Base-by-base conservation (phyloP, 2,797 vertebrate species). In the Falco concolor region DNA sequence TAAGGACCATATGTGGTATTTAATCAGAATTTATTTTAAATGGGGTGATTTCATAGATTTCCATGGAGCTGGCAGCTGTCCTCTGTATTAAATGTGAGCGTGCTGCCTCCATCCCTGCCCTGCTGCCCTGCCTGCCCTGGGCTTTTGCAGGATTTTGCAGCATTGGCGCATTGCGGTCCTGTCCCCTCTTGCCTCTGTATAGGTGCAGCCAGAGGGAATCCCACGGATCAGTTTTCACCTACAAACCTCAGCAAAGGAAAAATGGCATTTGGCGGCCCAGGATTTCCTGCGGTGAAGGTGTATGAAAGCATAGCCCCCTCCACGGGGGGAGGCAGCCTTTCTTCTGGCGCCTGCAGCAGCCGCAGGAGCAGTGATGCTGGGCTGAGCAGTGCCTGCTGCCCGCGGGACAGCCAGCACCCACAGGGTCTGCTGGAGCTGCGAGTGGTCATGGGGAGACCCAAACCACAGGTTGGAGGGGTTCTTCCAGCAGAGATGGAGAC, bases 11-110 rank as follows among this genome's bases (percentile, higher is more conserved):
- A 96, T 81, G 60, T 74, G 85, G 64, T 87, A 36, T 93, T 95
- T 93, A 91, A 89, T 73, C 36, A 54, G 82, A 95, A 88, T 90
- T 80, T 93, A 60, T 96, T 92, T 79, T 61, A 56, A 93, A 67
- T 87, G 27, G 75, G 42, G 53, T 30, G 56, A 60, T 95, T 97
- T 93, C n/a, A 1, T 69, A 84, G 70, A 60, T 91, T 93, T 96
- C 70, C 54, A 15, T 45, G 36, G 95, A 88, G 56, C 49, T 45
- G 74, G 45, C 91, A 76, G 69, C 56, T 91, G 75, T 77, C 64
- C 79, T 67, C 56, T 63, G 16, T 68, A 22, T 87, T 79, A 67
- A 42, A 23, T 10, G 36, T 52, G 91, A 83, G 34, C 0, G 0
- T 50, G 25, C 54, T 93, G 59, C 23, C 32, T 81, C 25, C 0